Base-by-base conservation (phyloP, 2,797 vertebrate species). In the Novumbra hubbsi region DNA sequence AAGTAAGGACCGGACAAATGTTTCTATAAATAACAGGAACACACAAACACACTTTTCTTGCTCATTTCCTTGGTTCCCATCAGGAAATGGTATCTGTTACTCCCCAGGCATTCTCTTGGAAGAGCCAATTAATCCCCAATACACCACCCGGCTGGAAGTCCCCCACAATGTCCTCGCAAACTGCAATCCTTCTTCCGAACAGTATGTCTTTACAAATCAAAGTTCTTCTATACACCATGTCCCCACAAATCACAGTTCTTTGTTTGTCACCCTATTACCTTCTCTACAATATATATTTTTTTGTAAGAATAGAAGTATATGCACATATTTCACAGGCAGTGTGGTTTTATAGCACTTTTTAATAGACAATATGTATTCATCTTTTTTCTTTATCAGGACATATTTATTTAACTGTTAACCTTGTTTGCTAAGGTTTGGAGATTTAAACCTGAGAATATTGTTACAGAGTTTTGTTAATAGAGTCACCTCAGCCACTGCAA, bases 381-480 rank as follows among this genome's bases (percentile, higher is more conserved):
- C 69, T 69, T 19, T 75, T 16, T 4, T 19, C 27, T 21, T 78
- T 81, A 71, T 62, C 27, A 12, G 38, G 5, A 48, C 1, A 28
- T 11, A 2, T 30, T 24, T 38, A 27, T 68, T 57, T 55, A 30
- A 21, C n/a, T n/a, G n/a, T 55, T 34, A 12, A 2, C 19, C 15
- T 75, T 80, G 69, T 79, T 57, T 70, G 62, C 71, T 76, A 65
- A 83, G 80, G 75, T 74, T 64, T 73, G 73, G 80, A 63, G 83
- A 80, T 85, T 85, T 84, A 79, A 86, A 79, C 68, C 73, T 73
- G 73, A 71, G 30, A 21, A 80, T 72, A 60, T 62, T 81, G 78
- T 84, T 82, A 57, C 32, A 34, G 32, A 2, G 32, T n/a, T n/a
- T n/a, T n/a, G n/a, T n/a, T n/a, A n/a, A 57, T 5, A 34, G 32